Evolutionary conservation across 2,797 vertebrate genomes (phyloP), one percentile per base, ranked within the genome.

Genomic region (Pseudochaenichthys georgianus): DNA sequence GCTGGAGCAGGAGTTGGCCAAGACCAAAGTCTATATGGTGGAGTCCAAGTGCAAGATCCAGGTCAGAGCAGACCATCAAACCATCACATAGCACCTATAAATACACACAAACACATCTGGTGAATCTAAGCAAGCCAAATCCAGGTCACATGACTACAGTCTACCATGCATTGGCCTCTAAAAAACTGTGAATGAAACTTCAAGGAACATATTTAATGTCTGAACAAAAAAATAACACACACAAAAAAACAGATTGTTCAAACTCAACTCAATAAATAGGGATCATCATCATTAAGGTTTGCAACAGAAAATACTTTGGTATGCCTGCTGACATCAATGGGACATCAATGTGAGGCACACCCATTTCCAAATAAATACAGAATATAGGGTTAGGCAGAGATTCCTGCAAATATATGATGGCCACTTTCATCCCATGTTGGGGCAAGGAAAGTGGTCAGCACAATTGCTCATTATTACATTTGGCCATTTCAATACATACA

Each of bases 1-100:
- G 85, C 93, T 98, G 94, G 97, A 95, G 43, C 81, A 82, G 69
- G 93, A 94, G 21, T 73, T 95, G 73, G 94, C 82, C 2, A 90
- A 91, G 77, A 92, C 93, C 71, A 95, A 95, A 75, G 86, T 95
- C 5, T 92, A 92, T 69, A 90, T 94, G 85, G 94, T 95, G 81
- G 92, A 95, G 64, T 89, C 97, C 81, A 96, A 97, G 76, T 99
- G 97, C 87, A 97, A 95, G 89, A 98, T 99, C 80, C 98, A 99
- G 97, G 97, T 89, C 46, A 70, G 74, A 53, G 11, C 34, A 68
- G 64, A 64, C 15, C 16, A 31, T 41, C 10, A 63, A 16, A 66
- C 2, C 19, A 55, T 15, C 34, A 51, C 38, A 43, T 46, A n/a
- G 0, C 31, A 19, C 16, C 0, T 23, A 17, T 43, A 50, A 21